phyloP scores from a whole-genome alignment of 1,140 invertebrate genomes.

The Thaumatotibia leucotreta region DNA sequence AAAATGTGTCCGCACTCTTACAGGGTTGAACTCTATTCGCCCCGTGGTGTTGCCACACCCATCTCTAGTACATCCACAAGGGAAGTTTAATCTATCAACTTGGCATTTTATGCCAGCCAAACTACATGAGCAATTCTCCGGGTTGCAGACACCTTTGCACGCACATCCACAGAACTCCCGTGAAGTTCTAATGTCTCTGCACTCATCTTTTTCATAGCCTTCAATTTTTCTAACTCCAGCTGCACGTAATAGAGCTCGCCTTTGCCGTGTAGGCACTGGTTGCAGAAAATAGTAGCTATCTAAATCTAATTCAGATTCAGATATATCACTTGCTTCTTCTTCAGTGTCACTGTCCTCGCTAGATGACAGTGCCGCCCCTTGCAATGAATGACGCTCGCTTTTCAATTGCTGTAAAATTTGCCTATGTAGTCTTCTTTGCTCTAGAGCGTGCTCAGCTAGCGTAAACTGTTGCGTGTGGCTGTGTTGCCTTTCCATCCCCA shows the following conservation, averaged over 20 bases:
- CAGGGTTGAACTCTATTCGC: conserved; percentile 96
- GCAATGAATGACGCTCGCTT: conserved; percentile 79
- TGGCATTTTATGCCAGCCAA: conserved; percentile 97
- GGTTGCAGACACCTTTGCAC: conserved; percentile 96
- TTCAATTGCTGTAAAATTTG: conserved; percentile 88
- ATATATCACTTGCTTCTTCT: conserved; percentile 89
- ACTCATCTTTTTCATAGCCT: conserved; percentile 95
- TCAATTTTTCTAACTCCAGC: conserved; percentile 97
- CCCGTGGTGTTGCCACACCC: conserved; percentile 95
- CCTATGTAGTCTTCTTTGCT: conserved; percentile 90
- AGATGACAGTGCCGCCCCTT: conserved; percentile 77
- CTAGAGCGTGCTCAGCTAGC: conserved; percentile 88
- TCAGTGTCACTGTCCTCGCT: conserved; percentile 88
- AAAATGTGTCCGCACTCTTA: conserved; percentile 97
- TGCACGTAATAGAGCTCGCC: conserved; percentile 89
- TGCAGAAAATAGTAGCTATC: conserved; percentile 96
- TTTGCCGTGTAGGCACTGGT: conserved; percentile 94
- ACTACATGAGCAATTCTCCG: conserved; percentile 95
- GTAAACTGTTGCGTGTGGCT: conserved; percentile 84
- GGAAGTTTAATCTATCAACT: conserved; percentile 96
- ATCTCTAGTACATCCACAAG: conserved; percentile 96
- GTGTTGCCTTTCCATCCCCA: conserved; percentile 96
- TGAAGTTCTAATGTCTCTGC: conserved; percentile 92
- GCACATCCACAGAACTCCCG: conserved; percentile 96
- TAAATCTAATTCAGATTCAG: conserved; percentile 90